These are phyloP conservation scores for Orchesella flavescens DNA, from an alignment of 2,888 invertebrate genomes.

Conservation along the genomic window DNA sequence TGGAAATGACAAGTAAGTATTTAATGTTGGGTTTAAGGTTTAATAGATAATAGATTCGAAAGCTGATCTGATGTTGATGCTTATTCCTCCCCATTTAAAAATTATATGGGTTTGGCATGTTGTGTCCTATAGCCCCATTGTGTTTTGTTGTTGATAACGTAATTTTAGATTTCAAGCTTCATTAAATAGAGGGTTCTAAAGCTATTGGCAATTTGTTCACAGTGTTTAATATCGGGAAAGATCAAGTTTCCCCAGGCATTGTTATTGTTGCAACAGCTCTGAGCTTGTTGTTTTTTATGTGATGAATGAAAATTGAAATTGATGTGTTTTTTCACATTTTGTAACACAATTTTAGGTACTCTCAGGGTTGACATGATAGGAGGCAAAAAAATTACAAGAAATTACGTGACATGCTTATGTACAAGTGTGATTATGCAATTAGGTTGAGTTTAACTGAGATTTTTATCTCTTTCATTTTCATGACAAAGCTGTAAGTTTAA, in stretches of 20 bases:
- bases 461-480: neutral
- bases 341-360: neutral
- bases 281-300: neutral
- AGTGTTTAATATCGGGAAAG: neutral
- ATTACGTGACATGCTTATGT: neutral
- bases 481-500: neutral
- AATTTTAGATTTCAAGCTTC: constrained; percentile 32
- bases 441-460: neutral
- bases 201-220: neutral
- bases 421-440: neutral
- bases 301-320: neutral
- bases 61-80: too few species aligned
- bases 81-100: neutral
- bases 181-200: neutral
- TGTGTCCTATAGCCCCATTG: neutral
- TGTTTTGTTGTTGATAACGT: neutral
- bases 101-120: neutral
- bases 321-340: constrained; percentile 6
- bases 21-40: neutral
- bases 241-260: constrained; percentile 16
- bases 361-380: neutral
- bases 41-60: too few species aligned
- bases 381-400: neutral
- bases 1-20: constrained; percentile 71
- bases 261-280: too few species aligned